These are phyloP conservation scores for Brachionus plicatilis DNA, from an alignment of 1,140 invertebrate genomes.

Conservation along the genomic window DNA sequence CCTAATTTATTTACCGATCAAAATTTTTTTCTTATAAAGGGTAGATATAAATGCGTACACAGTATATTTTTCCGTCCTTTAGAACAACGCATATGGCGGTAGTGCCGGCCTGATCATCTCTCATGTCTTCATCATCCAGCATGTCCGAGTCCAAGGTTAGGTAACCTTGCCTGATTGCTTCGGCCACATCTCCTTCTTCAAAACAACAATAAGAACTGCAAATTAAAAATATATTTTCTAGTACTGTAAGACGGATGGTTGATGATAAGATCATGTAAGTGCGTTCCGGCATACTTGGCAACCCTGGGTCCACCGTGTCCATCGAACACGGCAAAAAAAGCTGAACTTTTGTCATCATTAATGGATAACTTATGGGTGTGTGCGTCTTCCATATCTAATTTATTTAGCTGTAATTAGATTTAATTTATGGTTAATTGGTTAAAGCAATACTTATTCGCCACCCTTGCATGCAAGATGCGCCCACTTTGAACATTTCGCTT, in stretches of 20 bases:
- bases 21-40: not conserved
- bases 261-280: conserved; percentile 4
- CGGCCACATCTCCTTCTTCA: conserved; percentile 70
- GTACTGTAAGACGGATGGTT: not conserved
- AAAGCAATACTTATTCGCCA: conserved; percentile 73
- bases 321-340: conserved; percentile 95
- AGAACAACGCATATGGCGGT: conserved; percentile 83
- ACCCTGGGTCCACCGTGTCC: conserved; percentile 70
- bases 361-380: conserved; percentile 87
- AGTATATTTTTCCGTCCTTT: conserved; percentile 68
- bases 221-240: not conserved
- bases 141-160: conserved; percentile 85
- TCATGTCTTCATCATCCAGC: conserved; percentile 67
- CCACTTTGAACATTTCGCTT: conserved; percentile 63
- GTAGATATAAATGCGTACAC: conserved; percentile 60
- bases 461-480: conserved; percentile 95
- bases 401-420: not conserved
- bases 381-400: conserved; percentile 83
- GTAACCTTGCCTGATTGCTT: conserved; percentile 80
- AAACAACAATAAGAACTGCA: not conserved
- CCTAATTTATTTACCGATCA: conserved; percentile 53
- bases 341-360: conserved; percentile 72
- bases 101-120: conserved; percentile 83
- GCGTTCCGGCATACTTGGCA: conserved; percentile 6
- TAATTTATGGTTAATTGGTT: too few species aligned